Base-by-base conservation (phyloP, 2,888 invertebrate genomes). In the Idaea biselata region DNA sequence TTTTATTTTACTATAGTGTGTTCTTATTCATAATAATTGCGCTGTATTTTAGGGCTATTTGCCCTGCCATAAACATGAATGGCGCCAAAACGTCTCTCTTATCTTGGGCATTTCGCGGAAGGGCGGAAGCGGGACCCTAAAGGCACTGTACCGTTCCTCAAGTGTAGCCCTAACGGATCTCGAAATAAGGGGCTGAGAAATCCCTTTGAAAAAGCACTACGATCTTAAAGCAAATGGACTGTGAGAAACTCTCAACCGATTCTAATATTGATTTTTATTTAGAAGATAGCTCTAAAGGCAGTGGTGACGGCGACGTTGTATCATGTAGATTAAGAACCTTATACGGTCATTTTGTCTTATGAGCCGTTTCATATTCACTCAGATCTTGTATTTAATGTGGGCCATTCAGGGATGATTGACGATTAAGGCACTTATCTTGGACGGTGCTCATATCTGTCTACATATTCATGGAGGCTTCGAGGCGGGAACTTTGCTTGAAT, bases 51-150 rank as follows among this genome's bases (percentile, higher is more conserved):
- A 87, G 83, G 83, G 85, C 87, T 89, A 90, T 91, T 92, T 89
- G 87, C 84, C 88, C 87, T 77, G 88, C 88, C 80, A 91, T 92
- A 91, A 92, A 91, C 91, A 91, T 90, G 89, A 92, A 92, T 91
- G 89, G 91, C 85, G 89, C 86, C 89, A 89, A 91, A 92, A 91
- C 88, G 90, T 91, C 90, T 91, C 88, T 91, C 92, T 92, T 92
- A 92, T 92, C 92, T 91, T 83, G 89, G 89, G 86, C 83, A 85
- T 89, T 90, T 89, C 89, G 87, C 83, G 80, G 86, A 88, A 84
- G 88, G 87, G 86, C 89, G 91, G 91, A 91, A 89, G 88, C 86
- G 83, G 81, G 81, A 76, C 78, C 87, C 86, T 81, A 87, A 88
- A 88, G 86, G 83, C 87, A 79, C 77, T 74, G 78, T 76, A 78